Base-by-base conservation (phyloP, 2,888 invertebrate species). In the Lithophane semibrunnea region DNA sequence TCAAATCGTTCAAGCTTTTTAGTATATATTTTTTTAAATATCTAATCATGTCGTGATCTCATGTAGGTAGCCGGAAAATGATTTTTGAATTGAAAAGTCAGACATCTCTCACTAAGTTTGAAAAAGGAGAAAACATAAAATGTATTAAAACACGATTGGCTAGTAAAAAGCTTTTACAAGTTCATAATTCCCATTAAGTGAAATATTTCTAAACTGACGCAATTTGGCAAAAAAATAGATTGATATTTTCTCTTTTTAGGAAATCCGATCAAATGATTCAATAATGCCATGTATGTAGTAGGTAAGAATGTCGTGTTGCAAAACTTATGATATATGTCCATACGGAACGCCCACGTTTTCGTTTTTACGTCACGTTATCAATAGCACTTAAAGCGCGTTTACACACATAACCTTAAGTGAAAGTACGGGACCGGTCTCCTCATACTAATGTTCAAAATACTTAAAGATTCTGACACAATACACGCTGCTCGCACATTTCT, bases 351-450 rank as follows among this genome's bases (percentile, higher is more conserved):
- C 87, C 83, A 89, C 88, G 86, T 89, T 88, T 89, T 86, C 87
- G 86, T 88, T 91, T 95, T 95, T 95, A 94, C 94, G 95, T 96
- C 94, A 96, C 94, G 90, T 93, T 94, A 95, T 94, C 94, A 94
- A 94, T 94, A 92, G 93, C 92, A 93, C 93, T 94, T 94, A 93
- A 91, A 91, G 91, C 91, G 91, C 93, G 94, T 96, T 96, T 95
- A 94, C 94, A 95, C 93, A 96, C 95, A 95, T 95, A 96, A 96
- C 95, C 93, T 94, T 92, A 92, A 96, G 96, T 96, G 96, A 96
- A 96, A 96, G 96, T 96, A 93, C 88, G 93, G 90, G 88, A 88
- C 94, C 91, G 91, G 94, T 93, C 91, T 88, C 88, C 92, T 92
- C 96, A 96, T 96, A 96, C 96, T 96, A 96, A 96, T 96, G 95